Base-by-base conservation (phyloP, 2,797 vertebrate species). In the Danio choprae region DNA sequence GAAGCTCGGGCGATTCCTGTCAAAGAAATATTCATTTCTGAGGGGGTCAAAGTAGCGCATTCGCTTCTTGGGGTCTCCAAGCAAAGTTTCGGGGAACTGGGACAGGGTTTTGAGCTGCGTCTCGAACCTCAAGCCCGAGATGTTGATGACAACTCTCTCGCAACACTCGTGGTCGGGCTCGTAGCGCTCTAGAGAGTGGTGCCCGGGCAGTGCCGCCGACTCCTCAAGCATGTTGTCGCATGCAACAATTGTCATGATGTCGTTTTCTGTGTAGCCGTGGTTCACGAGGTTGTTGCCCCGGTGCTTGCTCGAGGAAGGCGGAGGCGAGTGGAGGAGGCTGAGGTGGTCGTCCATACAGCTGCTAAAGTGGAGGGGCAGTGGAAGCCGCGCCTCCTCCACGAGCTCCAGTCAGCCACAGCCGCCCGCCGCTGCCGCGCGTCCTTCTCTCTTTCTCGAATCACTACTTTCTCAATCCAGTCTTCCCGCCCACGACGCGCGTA, bases 11-110 rank as follows among this genome's bases (percentile, higher is more conserved):
- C 97, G 94, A 91, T 99, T 98, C 4, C 98, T 92, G 90, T 99
- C 98, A 16, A 99, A 99, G 79, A 99, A 99, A 89, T 99, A 98
- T 84, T 99, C 98, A n/a, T 99, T 99, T 90, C 98, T 92, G 60
- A 99, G 95, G 2, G 97, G 98, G 87, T 98, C 98, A 50, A 99
- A 99, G 93, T 99, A 99, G 41, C 97, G 92, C 96, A 98, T 98
- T 87, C 98, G 93, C 88, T 98, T 98, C 59, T 96, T 95, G 5
- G 98, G 97, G 94, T 99, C 96, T 41, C 98, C 98, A 82, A 99
- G 93, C 83, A 99, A 90, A 13, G 98, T 99, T 87, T 99, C 96
- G 0, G 98, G 97, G 86, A 99, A 99, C 91, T 99, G 98, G 0
- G 96, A 92, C 59, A 99, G 94, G 0, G 98, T 99, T 90, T 98